These are phyloP conservation scores for Noctua pronuba DNA, from an alignment of 2,888 invertebrate genomes.

Conservation along the genomic window DNA sequence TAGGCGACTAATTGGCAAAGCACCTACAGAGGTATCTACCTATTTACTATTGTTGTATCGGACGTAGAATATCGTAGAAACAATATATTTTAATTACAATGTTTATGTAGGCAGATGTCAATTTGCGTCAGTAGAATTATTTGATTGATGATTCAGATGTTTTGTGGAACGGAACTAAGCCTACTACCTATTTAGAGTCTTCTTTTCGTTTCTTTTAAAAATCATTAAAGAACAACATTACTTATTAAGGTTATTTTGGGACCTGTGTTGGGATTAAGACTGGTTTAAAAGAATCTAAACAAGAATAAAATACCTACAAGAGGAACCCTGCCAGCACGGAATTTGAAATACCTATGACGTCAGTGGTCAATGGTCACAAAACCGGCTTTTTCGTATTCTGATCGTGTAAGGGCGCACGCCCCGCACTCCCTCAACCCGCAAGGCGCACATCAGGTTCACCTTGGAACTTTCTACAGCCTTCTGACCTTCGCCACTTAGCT, in stretches of 20 bases:
- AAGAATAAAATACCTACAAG: neutral
- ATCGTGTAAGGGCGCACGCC: constrained; percentile 59
- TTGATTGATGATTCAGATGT: constrained; percentile 52
- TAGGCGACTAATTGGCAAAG: constrained; percentile 17
- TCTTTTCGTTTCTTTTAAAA: neutral
- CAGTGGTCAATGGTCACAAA: constrained; percentile 50
- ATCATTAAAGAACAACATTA: neutral
- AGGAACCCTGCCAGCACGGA: constrained; percentile 3
- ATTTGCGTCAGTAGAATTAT: constrained; percentile 20
- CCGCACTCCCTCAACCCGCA: constrained; percentile 19
- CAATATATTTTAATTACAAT: constrained; percentile 58
- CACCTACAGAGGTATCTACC: constrained; percentile 16
- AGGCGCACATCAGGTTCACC: constrained; percentile 49
- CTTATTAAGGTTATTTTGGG: neutral
- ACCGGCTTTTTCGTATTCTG: constrained; percentile 59
- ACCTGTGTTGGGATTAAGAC: neutral
- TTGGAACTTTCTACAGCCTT: constrained; percentile 61
- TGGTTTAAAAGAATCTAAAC: neutral
- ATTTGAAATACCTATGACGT: constrained; percentile 31
- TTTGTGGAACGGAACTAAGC: neutral
- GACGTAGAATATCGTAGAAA: constrained; percentile 42
- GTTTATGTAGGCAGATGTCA: constrained; percentile 53
- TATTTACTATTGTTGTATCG: constrained; percentile 19
- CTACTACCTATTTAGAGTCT: neutral
- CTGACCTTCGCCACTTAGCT: constrained; percentile 51